These are phyloP conservation scores for Crocuta crocuta DNA, from an alignment of 2,113 vertebrate genomes.

Conservation along the genomic window DNA sequence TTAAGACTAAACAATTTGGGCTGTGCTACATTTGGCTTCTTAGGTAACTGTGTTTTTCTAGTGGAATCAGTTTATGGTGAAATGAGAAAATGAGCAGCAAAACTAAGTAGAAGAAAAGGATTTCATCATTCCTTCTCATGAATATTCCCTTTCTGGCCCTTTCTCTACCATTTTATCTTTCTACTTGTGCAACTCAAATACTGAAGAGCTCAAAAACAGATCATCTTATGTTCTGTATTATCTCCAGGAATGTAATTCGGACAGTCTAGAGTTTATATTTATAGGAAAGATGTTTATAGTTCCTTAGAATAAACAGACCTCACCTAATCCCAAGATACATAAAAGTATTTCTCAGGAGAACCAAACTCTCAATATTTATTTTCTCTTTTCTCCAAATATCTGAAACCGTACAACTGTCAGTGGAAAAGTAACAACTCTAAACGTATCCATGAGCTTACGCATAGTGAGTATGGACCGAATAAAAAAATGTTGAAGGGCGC, in stretches of 20 bases:
- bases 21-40: background rate
- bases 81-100: constrained; percentile 18
- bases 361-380: background rate
- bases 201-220: background rate
- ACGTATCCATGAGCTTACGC: background rate
- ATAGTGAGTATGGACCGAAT: background rate
- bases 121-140: background rate
- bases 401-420: background rate
- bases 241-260: background rate
- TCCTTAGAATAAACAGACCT: constrained; percentile 2
- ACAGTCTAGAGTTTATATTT: background rate
- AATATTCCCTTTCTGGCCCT: background rate
- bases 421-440: background rate
- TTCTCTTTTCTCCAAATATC: background rate
- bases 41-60: background rate
- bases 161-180: background rate
- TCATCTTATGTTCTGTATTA: background rate
- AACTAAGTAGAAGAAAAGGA: constrained; percentile 6
- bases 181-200: background rate
- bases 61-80: background rate
- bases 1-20: background rate
- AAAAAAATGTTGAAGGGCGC: background rate
- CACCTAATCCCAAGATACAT: background rate
- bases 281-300: background rate
- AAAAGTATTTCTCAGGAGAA: background rate